Evolutionary conservation across 2,797 vertebrate species (phyloP).

Genomic region (Poeciliopsis turneri): DNA sequence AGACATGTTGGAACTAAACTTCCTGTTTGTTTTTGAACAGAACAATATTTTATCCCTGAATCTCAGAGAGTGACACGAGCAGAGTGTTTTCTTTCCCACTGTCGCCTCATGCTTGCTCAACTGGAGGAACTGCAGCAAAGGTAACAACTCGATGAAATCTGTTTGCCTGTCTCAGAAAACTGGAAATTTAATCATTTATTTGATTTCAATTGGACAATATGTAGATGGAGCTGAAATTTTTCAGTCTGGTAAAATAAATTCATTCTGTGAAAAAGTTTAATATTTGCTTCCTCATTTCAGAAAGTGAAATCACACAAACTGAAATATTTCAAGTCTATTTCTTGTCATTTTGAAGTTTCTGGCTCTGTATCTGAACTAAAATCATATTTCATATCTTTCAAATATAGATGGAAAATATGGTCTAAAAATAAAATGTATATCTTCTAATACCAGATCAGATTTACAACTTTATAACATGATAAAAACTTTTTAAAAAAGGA

Average conservation of each 20-base stretch:
- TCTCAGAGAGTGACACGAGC: not conserved
- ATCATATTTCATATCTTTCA: not conserved
- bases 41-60: not conserved
- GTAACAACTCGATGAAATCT: not conserved
- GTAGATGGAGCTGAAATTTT: not conserved
- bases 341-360: not conserved
- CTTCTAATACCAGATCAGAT: no score
- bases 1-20: not conserved
- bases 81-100: not conserved
- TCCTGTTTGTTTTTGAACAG: not conserved
- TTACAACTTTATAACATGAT: no score
- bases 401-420: no score
- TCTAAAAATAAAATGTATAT: no score
- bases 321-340: not conserved
- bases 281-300: not conserved
- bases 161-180: not conserved
- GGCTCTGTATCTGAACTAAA: not conserved
- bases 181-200: no score
- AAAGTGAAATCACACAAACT: not conserved
- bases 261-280: not conserved
- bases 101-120: not conserved
- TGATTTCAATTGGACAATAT: not conserved
- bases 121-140: not conserved
- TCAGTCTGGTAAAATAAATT: not conserved
- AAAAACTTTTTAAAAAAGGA: no score